Percentiles rank a stretch among this genome's conserved stretches.
These are phyloP conservation scores for Phymorhynchus buccinoides DNA, from an alignment of 1,140 invertebrate genomes.

Conservation along the genomic window DNA sequence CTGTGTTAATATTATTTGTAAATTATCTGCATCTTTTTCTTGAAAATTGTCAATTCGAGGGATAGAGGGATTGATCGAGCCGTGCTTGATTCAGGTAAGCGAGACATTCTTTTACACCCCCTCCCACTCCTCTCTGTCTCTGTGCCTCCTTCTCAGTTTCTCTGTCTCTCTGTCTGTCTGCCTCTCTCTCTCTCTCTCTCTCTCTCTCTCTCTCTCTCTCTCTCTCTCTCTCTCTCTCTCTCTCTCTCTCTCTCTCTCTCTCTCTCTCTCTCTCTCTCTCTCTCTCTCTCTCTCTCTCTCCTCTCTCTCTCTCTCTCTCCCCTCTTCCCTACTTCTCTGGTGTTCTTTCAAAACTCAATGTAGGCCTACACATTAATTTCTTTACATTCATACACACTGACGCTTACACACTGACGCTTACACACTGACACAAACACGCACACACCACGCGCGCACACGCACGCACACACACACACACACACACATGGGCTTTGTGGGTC, in stretches of 20 bases:
- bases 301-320: background rate
- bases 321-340: too few species aligned
- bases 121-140: background rate
- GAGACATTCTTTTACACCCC: background rate
- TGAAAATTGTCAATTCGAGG: too few species aligned
- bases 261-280: background rate
- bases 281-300: conserved; percentile 14
- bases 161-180: background rate
- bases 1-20: too few species aligned
- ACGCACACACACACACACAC: background rate
- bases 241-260: background rate
- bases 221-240: background rate
- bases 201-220: background rate
- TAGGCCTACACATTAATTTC: too few species aligned
- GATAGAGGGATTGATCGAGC: too few species aligned
- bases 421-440: conserved; percentile 2
- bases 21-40: too few species aligned
- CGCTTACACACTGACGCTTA: background rate
- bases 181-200: background rate
- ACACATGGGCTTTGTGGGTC: background rate
- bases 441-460: background rate
- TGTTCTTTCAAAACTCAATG: too few species aligned
- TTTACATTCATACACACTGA: background rate
- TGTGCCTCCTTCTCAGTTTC: background rate
- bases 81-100: too few species aligned